Percentiles rank a stretch among this genome's conserved stretches.
These are phyloP conservation scores for Hydrozoanthus tunicans DNA, from an alignment of 64 coral and sea anemone species.

Conservation along the genomic window DNA sequence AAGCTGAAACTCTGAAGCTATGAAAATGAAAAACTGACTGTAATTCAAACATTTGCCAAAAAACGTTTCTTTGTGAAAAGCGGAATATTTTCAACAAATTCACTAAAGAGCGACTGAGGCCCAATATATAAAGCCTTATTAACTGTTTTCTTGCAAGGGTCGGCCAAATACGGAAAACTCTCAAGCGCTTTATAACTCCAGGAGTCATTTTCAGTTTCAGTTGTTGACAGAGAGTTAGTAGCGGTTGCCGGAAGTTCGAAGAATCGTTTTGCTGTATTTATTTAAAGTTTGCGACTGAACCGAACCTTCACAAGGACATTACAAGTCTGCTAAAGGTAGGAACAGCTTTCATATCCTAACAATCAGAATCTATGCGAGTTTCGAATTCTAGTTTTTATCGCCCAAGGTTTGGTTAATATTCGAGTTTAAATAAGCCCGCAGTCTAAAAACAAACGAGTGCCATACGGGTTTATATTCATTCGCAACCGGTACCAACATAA, in stretches of 20 bases:
- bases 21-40: no score
- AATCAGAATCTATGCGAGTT: not conserved
- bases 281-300: not conserved
- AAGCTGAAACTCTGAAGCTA: not conserved
- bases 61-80: not conserved
- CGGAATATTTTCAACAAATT: not conserved
- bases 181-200: not conserved
- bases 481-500: no score
- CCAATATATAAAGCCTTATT: not conserved
- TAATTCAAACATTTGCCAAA: not conserved
- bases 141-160: not conserved
- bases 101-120: not conserved
- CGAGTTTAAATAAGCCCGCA: no score
- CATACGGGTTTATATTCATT: no score
- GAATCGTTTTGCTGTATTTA: no score
- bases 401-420: no score
- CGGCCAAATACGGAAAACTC: slow-evolving; percentile 26
- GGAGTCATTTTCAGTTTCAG: slow-evolving; percentile 29
- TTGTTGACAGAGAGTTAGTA: not conserved
- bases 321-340: not conserved
- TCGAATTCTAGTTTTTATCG: not conserved
- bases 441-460: no score
- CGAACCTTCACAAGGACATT: not conserved
- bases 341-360: not conserved
- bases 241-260: not conserved